Conservation (phyloP, 2,797 vertebrate genomes). For the Psittacula derbiana region DNA sequence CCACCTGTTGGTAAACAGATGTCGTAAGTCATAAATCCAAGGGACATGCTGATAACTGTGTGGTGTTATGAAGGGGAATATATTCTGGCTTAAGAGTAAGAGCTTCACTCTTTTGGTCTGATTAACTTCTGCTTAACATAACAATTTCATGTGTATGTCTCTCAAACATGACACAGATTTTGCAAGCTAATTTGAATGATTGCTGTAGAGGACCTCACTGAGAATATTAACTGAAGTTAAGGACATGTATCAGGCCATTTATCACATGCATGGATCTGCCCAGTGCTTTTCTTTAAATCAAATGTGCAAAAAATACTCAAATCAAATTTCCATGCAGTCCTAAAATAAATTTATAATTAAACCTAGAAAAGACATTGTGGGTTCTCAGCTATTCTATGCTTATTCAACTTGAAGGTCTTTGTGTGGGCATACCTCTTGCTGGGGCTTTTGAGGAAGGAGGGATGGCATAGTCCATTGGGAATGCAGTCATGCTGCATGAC, state of each 20-base stretch:
- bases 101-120: constrained; percentile 28
- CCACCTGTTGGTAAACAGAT: constrained; percentile 56
- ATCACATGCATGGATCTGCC: not conserved
- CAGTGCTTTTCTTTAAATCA: not conserved
- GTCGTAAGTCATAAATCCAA: constrained; percentile 53
- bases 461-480: not conserved
- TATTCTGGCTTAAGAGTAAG: not conserved
- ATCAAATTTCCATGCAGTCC: not conserved
- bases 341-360: not conserved
- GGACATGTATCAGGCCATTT: not conserved
- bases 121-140: not conserved
- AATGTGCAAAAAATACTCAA: not conserved
- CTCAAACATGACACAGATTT: not conserved
- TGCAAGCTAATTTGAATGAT: not conserved
- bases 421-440: not conserved
- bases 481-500: rapidly evolving
- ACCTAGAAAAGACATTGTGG: not conserved
- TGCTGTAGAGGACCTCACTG: not conserved
- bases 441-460: not conserved
- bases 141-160: not conserved
- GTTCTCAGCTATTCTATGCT: not conserved
- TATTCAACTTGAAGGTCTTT: not conserved
- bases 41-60: constrained; percentile 10
- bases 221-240: not conserved
- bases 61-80: not conserved